phyloP scores from a whole-genome alignment of 1,140 invertebrate genomes.

The Cyrtorhinus lividipennis region DNA sequence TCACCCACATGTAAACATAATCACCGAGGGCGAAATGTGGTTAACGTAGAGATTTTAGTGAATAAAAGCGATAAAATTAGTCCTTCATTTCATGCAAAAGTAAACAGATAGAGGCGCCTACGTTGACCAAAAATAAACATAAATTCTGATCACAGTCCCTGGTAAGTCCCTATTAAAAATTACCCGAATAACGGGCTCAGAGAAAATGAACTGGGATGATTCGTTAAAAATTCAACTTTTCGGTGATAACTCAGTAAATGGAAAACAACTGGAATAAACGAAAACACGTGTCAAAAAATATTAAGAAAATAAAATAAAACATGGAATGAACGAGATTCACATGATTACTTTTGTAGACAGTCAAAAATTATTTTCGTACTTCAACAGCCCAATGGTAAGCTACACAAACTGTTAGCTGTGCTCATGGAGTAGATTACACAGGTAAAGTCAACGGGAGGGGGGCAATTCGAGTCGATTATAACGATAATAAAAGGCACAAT shows the following conservation, averaged over 20 bases:
- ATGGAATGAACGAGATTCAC: background rate
- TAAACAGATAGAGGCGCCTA: background rate
- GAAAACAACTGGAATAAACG: background rate
- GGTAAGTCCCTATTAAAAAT: too few species aligned
- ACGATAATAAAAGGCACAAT: background rate
- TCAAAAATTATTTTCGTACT: background rate
- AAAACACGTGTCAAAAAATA: background rate
- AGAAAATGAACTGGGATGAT: too few species aligned
- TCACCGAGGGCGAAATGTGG: too few species aligned
- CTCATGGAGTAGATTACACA: conserved; percentile 16
- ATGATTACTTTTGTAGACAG: background rate
- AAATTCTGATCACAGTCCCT: too few species aligned
- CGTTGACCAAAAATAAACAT: background rate
- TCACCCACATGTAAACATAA: too few species aligned
- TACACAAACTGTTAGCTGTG: conserved; percentile 21
- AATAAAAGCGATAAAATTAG: background rate
- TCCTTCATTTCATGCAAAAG: background rate
- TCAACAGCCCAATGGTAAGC: conserved; percentile 19
- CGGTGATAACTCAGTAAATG: background rate
- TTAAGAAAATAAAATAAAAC: conserved; percentile 2
- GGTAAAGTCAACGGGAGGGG: too few species aligned
- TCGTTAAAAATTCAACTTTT: background rate
- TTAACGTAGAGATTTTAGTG: too few species aligned
- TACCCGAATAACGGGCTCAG: too few species aligned
- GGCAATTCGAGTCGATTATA: background rate